Evolutionary conservation across 2,888 invertebrate species (phyloP), one percentile per base, ranked within the genome.

Genomic region (Arctia plantaginis): DNA sequence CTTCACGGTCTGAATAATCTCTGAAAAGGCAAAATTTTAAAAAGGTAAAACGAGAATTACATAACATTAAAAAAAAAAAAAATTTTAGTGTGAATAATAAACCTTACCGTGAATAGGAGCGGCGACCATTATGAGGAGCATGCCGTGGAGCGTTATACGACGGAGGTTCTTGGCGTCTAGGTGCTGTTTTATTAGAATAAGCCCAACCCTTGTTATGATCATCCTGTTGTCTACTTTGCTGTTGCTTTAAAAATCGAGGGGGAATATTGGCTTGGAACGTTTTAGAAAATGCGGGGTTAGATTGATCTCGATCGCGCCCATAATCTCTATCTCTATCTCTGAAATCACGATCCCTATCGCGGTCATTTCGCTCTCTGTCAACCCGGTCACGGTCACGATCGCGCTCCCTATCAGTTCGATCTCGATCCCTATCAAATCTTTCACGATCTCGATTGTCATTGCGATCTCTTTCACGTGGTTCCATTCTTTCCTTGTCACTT

Each of bases 191-290:
- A 2, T 91, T 91, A 2, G 93, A 77, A 83, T 94, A 95, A 30
- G 95, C 92, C 95, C 95, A 95, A 51, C 92, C 93, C 86, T 94
- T 95, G 75, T 94, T 95, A 77, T 94, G 93, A 66, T 94, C 95
- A 23, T 93, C 96, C 83, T 95, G 93, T 75, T 93, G 93, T 69
- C 95, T 89, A 80, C 94, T 97, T 80, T 97, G 96, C 85, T 98
- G 98, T 86, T 98, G 98, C 86, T 97, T 98, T 86, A 97, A 97
- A 92, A 98, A 98, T 76, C 99, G 96, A 27, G 99, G 99, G 72
- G 99, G 98, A 87, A 99, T 96, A 93, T 98, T 97, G 71, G 96
- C 97, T 91, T 98, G 98, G 93, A 98, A 98, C 81, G 97, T 97
- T 86, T 97, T 97, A 13, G 97, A 97, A 90, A 97, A 98, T 44